Base-by-base conservation (phyloP, 35 echinoderm and acorn worm species). In the Ophioderma brevispina region DNA sequence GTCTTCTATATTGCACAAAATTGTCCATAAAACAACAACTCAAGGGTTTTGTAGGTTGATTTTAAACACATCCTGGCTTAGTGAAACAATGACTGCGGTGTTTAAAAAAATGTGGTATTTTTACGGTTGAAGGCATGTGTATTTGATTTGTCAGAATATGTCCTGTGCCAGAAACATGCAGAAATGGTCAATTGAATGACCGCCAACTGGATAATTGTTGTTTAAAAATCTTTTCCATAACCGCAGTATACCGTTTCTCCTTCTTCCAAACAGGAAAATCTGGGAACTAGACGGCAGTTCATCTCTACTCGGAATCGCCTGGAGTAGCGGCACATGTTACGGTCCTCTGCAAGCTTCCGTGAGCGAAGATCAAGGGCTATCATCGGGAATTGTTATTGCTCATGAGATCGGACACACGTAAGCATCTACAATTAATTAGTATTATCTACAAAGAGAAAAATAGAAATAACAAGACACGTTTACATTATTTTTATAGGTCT, bases 361-460 rank as follows among this genome's bases (percentile, higher is more conserved):
- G 40, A 59, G 56, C 32, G 41, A 89, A 80, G 87, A 89, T 39
- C 31, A 39, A 0, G 87, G 87, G 33, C 38, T 89, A 31, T 40
- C 40, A 11, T 59, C 87, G 13, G 78, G 87, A n/a, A 11, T 55
- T n/a, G 63, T 81, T 23, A 59, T 81, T 0, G 79, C 87, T 2
- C 87, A 89, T 38, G 87, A 89, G 39, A 39, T 89, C 1, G 87
- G 87, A 81, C 87, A 89, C 35, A 89, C 40, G 87, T 89, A 80
- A 81, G 87, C 81, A n/a, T n/a, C n/a, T n/a, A n/a, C n/a, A n/a
- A n/a, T n/a, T n/a, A n/a, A n/a, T n/a, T n/a, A n/a, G n/a, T n/a
- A n/a, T n/a, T n/a, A n/a, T n/a, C n/a, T n/a, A n/a, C n/a, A n/a
- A n/a, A n/a, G n/a, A n/a, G n/a, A n/a, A n/a, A n/a, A n/a, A n/a